phyloP scores from a whole-genome alignment of 2,113 vertebrate species.

The Dicrurus megarhynchus region DNA sequence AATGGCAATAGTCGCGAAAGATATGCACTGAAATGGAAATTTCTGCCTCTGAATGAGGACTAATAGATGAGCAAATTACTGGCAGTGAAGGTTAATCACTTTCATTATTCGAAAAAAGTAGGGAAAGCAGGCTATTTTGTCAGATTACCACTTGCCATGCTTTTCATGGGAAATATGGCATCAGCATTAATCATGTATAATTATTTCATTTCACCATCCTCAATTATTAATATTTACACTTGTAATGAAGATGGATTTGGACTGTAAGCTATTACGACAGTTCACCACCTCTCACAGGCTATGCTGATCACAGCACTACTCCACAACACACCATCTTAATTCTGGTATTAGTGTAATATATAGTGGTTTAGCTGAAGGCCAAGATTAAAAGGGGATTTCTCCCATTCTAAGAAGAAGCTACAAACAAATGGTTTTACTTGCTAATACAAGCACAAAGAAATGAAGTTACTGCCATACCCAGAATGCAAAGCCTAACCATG shows the following conservation, averaged over 20 bases:
- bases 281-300: background rate
- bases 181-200: slow-evolving; percentile 14
- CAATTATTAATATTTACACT: slow-evolving; percentile 57
- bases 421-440: background rate
- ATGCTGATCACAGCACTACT: background rate
- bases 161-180: slow-evolving; percentile 24
- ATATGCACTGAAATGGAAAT: background rate
- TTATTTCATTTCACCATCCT: slow-evolving; percentile 29
- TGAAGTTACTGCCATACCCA: background rate
- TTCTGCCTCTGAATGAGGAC: background rate
- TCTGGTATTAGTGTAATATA: slow-evolving; percentile 7
- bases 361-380: background rate
- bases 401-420: background rate
- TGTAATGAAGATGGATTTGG: slow-evolving; percentile 58
- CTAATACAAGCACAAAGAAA: background rate
- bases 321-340: background rate
- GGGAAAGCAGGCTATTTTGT: background rate
- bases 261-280: background rate
- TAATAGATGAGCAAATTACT: slow-evolving; percentile 12
- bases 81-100: background rate
- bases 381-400: slow-evolving; percentile 9
- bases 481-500: background rate
- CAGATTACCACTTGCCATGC: background rate
- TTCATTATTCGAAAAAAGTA: background rate
- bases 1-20: background rate